Evolutionary conservation across 2,888 invertebrate species (phyloP).

Genomic region (Petrolisthes cinctipes): DNA sequence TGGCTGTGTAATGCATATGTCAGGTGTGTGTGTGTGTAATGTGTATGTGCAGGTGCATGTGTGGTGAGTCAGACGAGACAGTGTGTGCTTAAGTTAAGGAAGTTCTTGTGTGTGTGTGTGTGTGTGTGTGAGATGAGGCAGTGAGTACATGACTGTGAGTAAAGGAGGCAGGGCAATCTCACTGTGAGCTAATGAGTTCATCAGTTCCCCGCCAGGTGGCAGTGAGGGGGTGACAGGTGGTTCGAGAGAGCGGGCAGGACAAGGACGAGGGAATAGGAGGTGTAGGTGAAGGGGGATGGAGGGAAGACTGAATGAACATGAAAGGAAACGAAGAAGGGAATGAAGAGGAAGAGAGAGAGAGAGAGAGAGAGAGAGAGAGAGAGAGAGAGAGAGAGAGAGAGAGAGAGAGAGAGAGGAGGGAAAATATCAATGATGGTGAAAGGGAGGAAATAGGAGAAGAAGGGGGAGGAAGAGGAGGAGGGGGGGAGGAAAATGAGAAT

Average conservation of each 20-base stretch:
- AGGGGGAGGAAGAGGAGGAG: neutral
- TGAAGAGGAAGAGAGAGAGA: neutral
- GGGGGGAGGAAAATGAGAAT: neutral
- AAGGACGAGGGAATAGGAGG: neutral
- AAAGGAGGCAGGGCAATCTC: neutral
- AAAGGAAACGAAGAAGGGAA: neutral
- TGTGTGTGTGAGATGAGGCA: neutral
- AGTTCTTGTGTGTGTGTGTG: neutral
- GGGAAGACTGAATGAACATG: neutral
- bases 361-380: neutral
- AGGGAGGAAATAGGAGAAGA: neutral
- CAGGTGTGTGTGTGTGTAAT: neutral
- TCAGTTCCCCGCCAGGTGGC: slow-evolving; percentile 8
- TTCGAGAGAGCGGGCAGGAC: neutral
- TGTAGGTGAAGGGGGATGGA: neutral
- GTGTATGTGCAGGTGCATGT: too few relatives aligned
- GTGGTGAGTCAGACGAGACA: too few relatives aligned
- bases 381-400: neutral
- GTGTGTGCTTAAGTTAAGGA: too few relatives aligned
- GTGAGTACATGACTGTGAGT: neutral
- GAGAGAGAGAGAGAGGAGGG: neutral
- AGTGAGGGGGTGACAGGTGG: neutral
- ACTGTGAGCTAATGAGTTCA: slow-evolving; percentile 10
- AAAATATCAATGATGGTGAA: neutral
- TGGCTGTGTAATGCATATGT: too few relatives aligned